phyloP scores from a whole-genome alignment of 2,113 vertebrate genomes.

The Misgurnus anguillicaudatus region DNA sequence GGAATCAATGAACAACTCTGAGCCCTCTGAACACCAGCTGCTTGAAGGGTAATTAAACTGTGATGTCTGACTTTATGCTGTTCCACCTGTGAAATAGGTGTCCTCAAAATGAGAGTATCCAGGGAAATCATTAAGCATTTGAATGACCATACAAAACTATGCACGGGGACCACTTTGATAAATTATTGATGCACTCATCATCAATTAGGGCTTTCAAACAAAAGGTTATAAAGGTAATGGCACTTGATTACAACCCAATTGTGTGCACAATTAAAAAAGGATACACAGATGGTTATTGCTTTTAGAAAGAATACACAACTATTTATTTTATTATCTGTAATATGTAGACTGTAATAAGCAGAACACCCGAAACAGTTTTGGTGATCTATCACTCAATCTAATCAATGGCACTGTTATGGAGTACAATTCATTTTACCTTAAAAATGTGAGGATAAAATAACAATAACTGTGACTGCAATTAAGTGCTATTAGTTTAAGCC shows the following conservation, averaged over 20 bases:
- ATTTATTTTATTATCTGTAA: neutral
- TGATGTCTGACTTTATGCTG: slow-evolving; percentile 28
- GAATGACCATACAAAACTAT: slow-evolving; percentile 55
- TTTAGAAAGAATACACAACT: neutral
- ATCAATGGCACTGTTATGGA: neutral
- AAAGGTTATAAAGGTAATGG: neutral
- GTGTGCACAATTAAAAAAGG: neutral
- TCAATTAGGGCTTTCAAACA: slow-evolving; percentile 51
- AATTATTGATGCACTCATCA: slow-evolving; percentile 62
- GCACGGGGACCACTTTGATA: slow-evolving; percentile 55
- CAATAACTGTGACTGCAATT: too few species aligned
- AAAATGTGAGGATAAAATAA: too few species aligned
- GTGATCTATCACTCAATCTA: neutral
- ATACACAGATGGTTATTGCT: neutral
- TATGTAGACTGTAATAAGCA: neutral
- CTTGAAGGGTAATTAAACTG: slow-evolving; percentile 41
- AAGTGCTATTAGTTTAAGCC: too few species aligned
- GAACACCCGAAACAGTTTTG: neutral
- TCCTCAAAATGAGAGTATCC: slow-evolving; percentile 43
- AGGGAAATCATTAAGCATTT: slow-evolving; percentile 44
- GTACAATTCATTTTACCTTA: too few species aligned
- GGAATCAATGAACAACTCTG: slow-evolving; percentile 35
- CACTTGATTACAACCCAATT: neutral
- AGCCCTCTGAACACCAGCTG: slow-evolving; percentile 15
- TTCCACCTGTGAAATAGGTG: slow-evolving; percentile 18